Evolutionary conservation across 2,888 invertebrate genomes (phyloP).

Genomic region (Chirona hameri): DNA sequence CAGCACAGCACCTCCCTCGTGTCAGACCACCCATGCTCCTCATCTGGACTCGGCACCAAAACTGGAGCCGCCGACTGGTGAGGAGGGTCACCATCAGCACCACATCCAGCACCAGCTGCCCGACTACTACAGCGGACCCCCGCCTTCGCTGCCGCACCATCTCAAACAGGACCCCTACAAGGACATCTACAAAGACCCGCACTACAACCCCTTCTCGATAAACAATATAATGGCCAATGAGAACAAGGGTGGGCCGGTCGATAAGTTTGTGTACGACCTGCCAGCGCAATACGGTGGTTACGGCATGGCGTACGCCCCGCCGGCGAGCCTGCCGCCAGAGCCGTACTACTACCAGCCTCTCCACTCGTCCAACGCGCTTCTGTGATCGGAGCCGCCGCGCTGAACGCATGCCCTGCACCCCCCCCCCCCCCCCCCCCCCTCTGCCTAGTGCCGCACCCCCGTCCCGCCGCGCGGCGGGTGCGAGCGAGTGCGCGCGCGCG

Average conservation of each 20-base stretch:
- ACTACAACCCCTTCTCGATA: constrained; percentile 30
- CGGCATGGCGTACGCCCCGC: constrained; percentile 13
- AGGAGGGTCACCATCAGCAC: constrained; percentile 48
- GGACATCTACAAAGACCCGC: constrained; percentile 24
- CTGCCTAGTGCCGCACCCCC: neutral
- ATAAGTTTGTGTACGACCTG: constrained; percentile 26
- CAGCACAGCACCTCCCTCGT: constrained; percentile 30
- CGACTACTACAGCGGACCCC: constrained; percentile 31
- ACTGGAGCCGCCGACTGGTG: constrained; percentile 52
- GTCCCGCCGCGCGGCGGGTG: neutral
- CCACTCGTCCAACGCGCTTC: constrained; percentile 3
- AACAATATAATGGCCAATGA: constrained; percentile 25
- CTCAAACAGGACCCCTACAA: constrained; percentile 9
- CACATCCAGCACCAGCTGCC: constrained; percentile 41
- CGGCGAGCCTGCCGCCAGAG: constrained; percentile 26
- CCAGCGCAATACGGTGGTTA: constrained; percentile 24
- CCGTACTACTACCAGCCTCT: constrained; percentile 3
- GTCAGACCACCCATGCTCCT: constrained; percentile 33
- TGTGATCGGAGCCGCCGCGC: neutral
- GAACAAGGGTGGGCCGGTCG: neutral
- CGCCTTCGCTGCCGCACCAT: constrained; percentile 39
- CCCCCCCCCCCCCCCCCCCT: too few species aligned
- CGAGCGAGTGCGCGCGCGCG: too few species aligned
- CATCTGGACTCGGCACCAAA: constrained; percentile 39
- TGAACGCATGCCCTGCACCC: too few species aligned